These are phyloP conservation scores for Morinoia aosen DNA, from an alignment of 2,888 invertebrate species.

Conservation along the genomic window DNA sequence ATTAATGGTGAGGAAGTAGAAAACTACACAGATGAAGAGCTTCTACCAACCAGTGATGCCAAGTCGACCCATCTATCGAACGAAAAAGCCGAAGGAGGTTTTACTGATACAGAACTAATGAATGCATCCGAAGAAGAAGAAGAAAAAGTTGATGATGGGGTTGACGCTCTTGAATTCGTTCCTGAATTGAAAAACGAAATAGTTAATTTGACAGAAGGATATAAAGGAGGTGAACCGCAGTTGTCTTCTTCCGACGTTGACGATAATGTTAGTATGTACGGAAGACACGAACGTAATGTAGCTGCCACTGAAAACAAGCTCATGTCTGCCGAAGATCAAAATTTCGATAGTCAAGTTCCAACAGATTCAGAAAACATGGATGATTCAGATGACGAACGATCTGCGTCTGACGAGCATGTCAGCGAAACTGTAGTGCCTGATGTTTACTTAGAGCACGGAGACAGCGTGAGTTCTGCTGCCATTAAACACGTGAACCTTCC, in stretches of 20 bases:
- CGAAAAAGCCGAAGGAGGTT: constrained; percentile 1
- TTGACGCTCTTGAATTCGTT: constrained; percentile 6
- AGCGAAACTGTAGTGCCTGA: constrained; percentile 22
- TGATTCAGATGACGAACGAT: constrained; percentile 11
- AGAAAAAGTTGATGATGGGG: neutral
- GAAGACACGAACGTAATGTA: constrained; percentile 17
- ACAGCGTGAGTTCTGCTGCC: neutral
- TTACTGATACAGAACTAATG: constrained; percentile 56
- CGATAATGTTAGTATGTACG: constrained; percentile 7
- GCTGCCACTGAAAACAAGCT: neutral
- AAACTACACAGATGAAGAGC: constrained; percentile 63
- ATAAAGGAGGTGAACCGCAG: neutral
- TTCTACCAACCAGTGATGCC: constrained; percentile 17
- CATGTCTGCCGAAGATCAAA: neutral
- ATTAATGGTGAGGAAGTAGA: constrained; percentile 50
- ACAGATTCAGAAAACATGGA: constrained; percentile 46
- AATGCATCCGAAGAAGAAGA: constrained; percentile 55
- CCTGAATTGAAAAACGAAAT: constrained; percentile 26
- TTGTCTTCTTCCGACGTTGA: neutral
- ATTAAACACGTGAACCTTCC: constrained; percentile 27
- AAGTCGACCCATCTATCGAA: neutral
- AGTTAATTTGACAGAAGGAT: constrained; percentile 34
- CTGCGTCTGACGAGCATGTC: neutral
- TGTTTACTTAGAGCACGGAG: neutral
- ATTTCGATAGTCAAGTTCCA: neutral